Base-by-base conservation (phyloP, 2,113 vertebrate species). In the Ptilonorhynchus violaceus region DNA sequence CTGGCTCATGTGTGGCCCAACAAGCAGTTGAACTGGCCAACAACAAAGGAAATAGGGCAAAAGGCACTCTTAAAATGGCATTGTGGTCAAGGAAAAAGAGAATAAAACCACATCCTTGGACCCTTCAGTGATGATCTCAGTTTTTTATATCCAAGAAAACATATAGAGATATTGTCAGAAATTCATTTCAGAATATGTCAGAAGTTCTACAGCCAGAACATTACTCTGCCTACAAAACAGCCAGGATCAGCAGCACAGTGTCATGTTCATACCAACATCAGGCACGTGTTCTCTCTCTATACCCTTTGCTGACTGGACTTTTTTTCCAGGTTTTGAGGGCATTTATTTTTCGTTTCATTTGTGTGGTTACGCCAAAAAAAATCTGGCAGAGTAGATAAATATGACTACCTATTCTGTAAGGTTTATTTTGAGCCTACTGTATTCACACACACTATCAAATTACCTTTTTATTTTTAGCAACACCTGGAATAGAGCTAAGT, bases 1-100 rank as follows among this genome's bases (percentile, higher is more conserved):
- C 25, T 46, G 22, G 1, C 41, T 85, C 15, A 31, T 0, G 0
- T 28, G 4, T 70, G 22, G 7, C 13, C 11, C n/a, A 55, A 62
- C 5, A 72, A 75, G 23, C 17, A 80, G 8, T 6, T 85, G 27
- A 69, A 33, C 6, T 41, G 7, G 8, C 33, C 44, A 42, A 17
- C 0, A 4, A 30, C 27, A 44, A 19, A 39, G 17, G 44, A 90
- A 85, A 79, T 49, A 67, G 13, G 18, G 42, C 64, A 50, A 85
- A 85, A 70, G 11, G 20, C 85, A 63, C 47, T 63, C 37, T 17
- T 37, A 25, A 60, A 70, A 52, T 30, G 10, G 3, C 16, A 37
- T 16, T 58, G 22, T 41, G 30, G 25, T 58, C 27, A 67, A 92
- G 30, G 19, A 68, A 86, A 82, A 89, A 14, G 22, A 12, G 67